phyloP scores from a whole-genome alignment of 2,888 invertebrate species.

The Bombylius discolor region DNA sequence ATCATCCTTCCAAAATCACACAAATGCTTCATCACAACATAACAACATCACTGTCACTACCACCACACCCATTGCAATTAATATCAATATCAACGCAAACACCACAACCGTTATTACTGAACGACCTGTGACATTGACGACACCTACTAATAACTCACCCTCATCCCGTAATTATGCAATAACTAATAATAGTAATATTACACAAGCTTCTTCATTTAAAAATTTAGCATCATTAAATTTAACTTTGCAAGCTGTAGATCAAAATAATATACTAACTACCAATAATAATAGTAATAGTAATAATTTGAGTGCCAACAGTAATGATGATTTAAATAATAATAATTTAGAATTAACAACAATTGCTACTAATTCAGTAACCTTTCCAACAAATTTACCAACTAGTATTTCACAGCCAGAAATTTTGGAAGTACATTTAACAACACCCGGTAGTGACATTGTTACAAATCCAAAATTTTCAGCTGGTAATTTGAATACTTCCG shows the following conservation, averaged over 20 bases:
- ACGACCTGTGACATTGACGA: too few species aligned
- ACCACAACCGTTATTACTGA: too few species aligned
- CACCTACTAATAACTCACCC: not conserved
- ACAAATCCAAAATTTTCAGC: constrained; percentile 18
- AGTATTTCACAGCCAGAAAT: constrained; percentile 16
- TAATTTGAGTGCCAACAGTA: constrained; percentile 11
- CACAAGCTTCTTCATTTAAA: constrained; percentile 4
- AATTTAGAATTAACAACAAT: constrained; percentile 14
- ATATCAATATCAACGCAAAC: too few species aligned
- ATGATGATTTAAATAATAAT: not conserved
- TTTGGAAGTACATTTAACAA: constrained; percentile 15
- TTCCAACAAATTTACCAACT: constrained; percentile 15
- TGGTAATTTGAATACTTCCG: constrained; percentile 20
- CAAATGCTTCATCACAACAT: too few species aligned
- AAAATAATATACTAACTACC: not conserved
- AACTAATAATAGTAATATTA: not conserved
- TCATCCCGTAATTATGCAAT: not conserved
- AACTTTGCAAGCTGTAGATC: not conserved
- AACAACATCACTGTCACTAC: not conserved
- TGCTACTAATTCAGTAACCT: constrained; percentile 7
- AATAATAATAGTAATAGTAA: constrained; percentile 2
- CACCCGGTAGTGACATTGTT: constrained; percentile 19
- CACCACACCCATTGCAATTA: not conserved
- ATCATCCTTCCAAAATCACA: too few species aligned
- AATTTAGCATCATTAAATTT: not conserved